Conservation (phyloP, 2,888 invertebrate genomes). For the Loripinus fragilis region DNA sequence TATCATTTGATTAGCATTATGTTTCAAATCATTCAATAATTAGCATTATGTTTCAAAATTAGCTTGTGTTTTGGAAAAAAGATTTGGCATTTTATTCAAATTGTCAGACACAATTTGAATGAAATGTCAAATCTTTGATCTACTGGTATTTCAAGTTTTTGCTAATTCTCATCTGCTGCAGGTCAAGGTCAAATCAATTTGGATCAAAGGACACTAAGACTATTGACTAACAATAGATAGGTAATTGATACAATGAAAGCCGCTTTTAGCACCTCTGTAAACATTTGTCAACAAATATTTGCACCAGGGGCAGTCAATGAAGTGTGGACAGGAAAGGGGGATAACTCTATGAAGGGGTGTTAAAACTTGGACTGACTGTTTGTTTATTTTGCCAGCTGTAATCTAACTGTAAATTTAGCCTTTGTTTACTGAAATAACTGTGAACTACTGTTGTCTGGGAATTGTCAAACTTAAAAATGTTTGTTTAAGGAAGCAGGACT, state of each 20-base stretch:
- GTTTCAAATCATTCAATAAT: too few relatives aligned
- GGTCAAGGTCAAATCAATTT: background rate
- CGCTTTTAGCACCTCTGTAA: background rate
- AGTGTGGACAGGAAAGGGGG: slow-evolving; percentile 15
- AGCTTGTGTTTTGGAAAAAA: too few relatives aligned
- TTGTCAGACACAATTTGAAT: too few relatives aligned
- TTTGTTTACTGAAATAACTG: background rate
- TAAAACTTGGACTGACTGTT: background rate
- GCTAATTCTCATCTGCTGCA: too few relatives aligned
- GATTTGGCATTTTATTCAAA: too few relatives aligned
- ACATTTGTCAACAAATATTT: slow-evolving; percentile 19
- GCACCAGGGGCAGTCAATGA: slow-evolving; percentile 6
- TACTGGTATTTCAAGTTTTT: too few relatives aligned
- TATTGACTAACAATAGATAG: slow-evolving; percentile 6
- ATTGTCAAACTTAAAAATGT: background rate
- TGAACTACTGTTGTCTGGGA: background rate
- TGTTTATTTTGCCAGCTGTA: slow-evolving; percentile 6
- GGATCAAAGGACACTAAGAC: background rate
- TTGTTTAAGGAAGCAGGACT: slow-evolving; percentile 16
- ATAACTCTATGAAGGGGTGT: slow-evolving; percentile 3
- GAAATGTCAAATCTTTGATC: too few relatives aligned
- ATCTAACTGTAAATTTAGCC: background rate
- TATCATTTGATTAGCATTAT: too few relatives aligned
- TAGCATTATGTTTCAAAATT: too few relatives aligned
- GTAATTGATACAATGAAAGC: background rate